Evolutionary conservation across 2,797 vertebrate species (phyloP), one percentile per base, ranked within the genome.

Genomic region (Podarcis siculus): DNA sequence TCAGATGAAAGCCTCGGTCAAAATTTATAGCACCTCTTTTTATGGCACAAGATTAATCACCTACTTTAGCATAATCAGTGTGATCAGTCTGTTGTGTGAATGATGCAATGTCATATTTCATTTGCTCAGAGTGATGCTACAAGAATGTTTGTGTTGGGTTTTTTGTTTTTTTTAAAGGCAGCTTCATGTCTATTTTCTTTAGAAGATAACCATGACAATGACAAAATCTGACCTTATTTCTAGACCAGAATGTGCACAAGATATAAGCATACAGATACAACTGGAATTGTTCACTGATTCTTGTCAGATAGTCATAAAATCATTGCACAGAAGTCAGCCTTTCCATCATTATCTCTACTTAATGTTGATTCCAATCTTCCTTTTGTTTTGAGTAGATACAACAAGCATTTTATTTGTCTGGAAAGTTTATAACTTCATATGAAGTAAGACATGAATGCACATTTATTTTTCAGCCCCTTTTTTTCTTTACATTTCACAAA

Each of bases 151-250:
- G 30, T 17, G 30, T 79, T 55, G 49, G 49, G 9, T 2, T 9
- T 49, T 49, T 12, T 49, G 12, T 4, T 15, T 49, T 15, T 80
- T 72, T 45, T 75, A 45, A 27, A 2, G 71, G 35, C 27, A 71
- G 30, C 45, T 37, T 21, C 23, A 8, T n/a, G 37, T 79, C 73
- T 78, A 19, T 66, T 25, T 67, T 77, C 49, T 64, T 83, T 73
- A 58, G 80, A 82, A 64, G 73, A 77, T 45, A 64, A 4, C 21
- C 23, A 2, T 86, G 49, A 64, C n/a, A 55, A 5, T 72, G 72
- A 55, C 55, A 86, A 64, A 89, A 77, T 5, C 73, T 81, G 83
- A 61, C 79, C 49, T 71, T 69, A 23, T 45, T 85, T 77, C 35
- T 61, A 82, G 58, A 86, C 42, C 45, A 39, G 79, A 69, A 80